Evolutionary conservation across 2,797 vertebrate genomes (phyloP).

Genomic region (Phaenicophaeus curvirostris): DNA sequence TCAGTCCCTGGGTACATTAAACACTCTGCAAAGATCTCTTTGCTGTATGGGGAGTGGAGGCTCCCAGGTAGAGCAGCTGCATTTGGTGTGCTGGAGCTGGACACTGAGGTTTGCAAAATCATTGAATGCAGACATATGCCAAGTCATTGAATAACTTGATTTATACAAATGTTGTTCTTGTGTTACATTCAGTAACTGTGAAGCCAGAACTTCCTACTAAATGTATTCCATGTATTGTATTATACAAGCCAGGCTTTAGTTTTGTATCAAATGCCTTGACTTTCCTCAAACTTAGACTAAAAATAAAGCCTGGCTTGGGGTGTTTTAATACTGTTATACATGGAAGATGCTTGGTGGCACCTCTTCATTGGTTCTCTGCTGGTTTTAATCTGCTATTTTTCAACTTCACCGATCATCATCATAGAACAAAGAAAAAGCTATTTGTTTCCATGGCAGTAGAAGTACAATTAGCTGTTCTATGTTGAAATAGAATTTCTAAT

Average conservation of each 20-base stretch:
- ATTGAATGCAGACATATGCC: not conserved
- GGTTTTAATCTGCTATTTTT: not conserved
- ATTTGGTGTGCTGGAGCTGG: not conserved
- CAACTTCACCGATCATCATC: not conserved
- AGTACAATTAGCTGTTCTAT: slow-evolving; percentile 72
- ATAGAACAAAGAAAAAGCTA: not conserved
- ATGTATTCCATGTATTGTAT: not conserved
- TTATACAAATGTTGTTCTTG: not conserved
- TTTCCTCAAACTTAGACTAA: not conserved
- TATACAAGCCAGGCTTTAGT: not conserved
- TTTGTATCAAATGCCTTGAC: not conserved
- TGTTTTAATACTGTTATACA: not conserved
- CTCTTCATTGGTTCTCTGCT: not conserved
- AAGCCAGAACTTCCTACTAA: not conserved
- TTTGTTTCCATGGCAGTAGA: slow-evolving; percentile 71
- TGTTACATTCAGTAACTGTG: not conserved
- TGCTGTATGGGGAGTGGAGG: too few species aligned
- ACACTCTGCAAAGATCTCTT: not conserved
- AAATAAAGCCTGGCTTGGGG: not conserved
- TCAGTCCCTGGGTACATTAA: not conserved
- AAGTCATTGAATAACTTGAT: not conserved
- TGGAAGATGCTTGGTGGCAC: not conserved
- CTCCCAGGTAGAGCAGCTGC: not conserved
- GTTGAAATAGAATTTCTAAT: slow-evolving; percentile 66
- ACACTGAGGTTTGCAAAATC: not conserved